Base-by-base conservation (phyloP, 2,113 vertebrate species). In the Ochotona curzoniae region DNA sequence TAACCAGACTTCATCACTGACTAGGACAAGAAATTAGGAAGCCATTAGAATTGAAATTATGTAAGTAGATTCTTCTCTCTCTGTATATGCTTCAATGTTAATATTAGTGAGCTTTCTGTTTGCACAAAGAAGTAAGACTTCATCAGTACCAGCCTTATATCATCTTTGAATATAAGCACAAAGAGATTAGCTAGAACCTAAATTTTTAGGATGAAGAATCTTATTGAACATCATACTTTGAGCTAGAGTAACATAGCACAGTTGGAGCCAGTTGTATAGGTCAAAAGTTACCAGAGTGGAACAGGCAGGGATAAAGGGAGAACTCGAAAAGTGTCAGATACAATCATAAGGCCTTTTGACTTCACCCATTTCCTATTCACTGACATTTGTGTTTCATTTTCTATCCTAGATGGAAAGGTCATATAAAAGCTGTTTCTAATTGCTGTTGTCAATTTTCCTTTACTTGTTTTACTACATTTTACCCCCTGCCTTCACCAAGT, bases 371-470 rank as follows among this genome's bases (percentile, higher is more conserved):
- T n/a, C 11, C 28, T 70, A 2, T 75, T 89, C 8, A 67, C 10
- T 91, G 35, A 35, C 26, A 12, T 88, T 28, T 83, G 63, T 95
- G 79, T 89, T 91, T 85, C 15, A 44, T 87, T 44, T 89, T 92
- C 23, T 81, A 60, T 71, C 38, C 47, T 38, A 89, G 10, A 32
- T 75, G 86, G 38, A 38, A 93, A 70, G 57, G 35, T 83, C 57
- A 84, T 90, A 30, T 7, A 10, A 85, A 93, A 57, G 4, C 49
- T 83, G 51, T 93, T 79, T 71, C 32, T 90, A 78, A 84, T 74
- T 51, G 47, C n/a, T 84, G 20, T 73, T 90, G 17, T 63, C 61
- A 71, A 7, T 71, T 75, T 86, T 66, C 69, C 84, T 86, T 93
- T 49, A 30, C n/a, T 90, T 9, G 47, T 90, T 92, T 92, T 83